Evolutionary conservation across 2,113 vertebrate species (phyloP), one percentile per base, ranked within the genome.

Genomic region (Petaurus breviceps): DNA sequence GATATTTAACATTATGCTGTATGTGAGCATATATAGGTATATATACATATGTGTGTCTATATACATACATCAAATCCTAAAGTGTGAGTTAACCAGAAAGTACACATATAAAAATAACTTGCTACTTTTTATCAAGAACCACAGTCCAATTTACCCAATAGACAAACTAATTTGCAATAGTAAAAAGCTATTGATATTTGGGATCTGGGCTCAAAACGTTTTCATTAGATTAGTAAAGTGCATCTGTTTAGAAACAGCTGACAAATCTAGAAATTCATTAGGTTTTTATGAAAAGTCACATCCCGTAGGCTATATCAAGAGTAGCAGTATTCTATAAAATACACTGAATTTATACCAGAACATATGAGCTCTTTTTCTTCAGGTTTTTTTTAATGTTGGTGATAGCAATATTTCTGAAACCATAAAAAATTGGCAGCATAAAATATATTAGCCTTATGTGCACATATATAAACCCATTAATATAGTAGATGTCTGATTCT

Each of bases 141-240:
- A 97, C 93, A 96, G 96, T 91, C 97, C 97, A 92, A 96, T 98
- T 98, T 98, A 98, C 93, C 91, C 97, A 98, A 98, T 92, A 98
- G 97, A 95, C 97, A 98, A 97, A 98, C 90, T 98, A 97, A 98
- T 98, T 97, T 98, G 97, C 16, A 92, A 98, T 98, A 98, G 96
- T 98, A 98, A 98, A 98, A 98, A 98, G 96, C 98, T 98, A 98
- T 97, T 98, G 98, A 98, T 98, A 99, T 98, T 98, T 98, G 98
- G 96, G 94, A 97, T 98, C 96, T 98, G 95, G 98, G 97, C 98
- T 99, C 96, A 98, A 94, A 98, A 98, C 96, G 93, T 98, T 99
- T 98, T 98, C 97, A 97, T 98, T 98, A 98, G 97, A 98, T 98
- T 98, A 98, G 97, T 97, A 98, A 98, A 98, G 97, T 98, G 97